Conservation (phyloP, 2,888 invertebrate genomes). For the Mylabris sibirica region DNA sequence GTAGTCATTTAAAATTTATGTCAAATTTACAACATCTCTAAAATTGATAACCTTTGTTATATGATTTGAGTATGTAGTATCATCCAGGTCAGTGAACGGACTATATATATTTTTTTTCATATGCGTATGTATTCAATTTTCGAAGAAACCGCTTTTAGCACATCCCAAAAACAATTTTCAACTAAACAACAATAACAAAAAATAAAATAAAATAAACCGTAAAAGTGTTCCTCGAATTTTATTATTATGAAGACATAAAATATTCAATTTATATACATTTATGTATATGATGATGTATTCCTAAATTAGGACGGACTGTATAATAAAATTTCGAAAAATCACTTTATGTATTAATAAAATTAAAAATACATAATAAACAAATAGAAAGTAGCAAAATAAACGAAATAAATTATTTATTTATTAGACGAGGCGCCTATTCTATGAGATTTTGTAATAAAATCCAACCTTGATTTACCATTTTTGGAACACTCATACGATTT, state of each 20-base stretch:
- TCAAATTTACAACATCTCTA: slow-evolving; percentile 2
- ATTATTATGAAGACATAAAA: background rate
- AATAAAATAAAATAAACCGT: background rate
- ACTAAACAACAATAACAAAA: too few relatives aligned
- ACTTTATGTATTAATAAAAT: background rate
- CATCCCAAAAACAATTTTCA: background rate
- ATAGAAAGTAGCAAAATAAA: slow-evolving; percentile 13
- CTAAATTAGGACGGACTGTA: background rate
- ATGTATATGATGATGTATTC: background rate
- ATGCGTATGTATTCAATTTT: background rate
- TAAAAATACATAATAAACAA: background rate
- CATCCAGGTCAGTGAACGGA: background rate
- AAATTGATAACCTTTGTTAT: slow-evolving; percentile 4
- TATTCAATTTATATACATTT: too few relatives aligned
- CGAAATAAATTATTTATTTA: slow-evolving; percentile 13
- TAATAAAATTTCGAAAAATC: slow-evolving; percentile 3
- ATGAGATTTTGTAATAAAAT: slow-evolving; percentile 26
- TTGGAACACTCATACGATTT: slow-evolving; percentile 22
- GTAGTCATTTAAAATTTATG: background rate
- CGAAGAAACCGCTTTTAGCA: background rate
- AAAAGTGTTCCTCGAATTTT: background rate
- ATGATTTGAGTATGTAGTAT: background rate
- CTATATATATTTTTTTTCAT: background rate
- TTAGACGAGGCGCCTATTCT: slow-evolving; percentile 30
- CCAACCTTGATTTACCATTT: slow-evolving; percentile 31